A percentile compares a stretch with the other conserved stretches of the same genome.
phyloP scores from a whole-genome alignment of 2,113 vertebrate genomes.

The Mastomys coucha region DNA sequence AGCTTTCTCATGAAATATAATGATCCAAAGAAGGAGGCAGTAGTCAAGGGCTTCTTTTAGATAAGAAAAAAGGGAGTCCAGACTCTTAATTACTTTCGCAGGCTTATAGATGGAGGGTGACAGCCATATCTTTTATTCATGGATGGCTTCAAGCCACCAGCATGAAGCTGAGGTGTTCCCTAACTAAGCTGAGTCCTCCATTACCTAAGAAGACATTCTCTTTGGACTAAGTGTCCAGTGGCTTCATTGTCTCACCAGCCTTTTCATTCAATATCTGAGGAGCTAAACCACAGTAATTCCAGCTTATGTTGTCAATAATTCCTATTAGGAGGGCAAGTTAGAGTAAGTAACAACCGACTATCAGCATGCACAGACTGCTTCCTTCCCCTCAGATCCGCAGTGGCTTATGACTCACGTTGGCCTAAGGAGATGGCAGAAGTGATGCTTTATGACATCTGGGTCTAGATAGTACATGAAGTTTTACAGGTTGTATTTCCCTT shows the following conservation, averaged over 20 bases:
- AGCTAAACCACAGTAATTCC: constrained; percentile 22
- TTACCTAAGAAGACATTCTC: neutral
- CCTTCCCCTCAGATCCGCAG: neutral
- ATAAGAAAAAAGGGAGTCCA: neutral
- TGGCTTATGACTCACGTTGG: neutral
- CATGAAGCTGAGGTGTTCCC: neutral
- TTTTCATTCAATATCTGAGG: neutral
- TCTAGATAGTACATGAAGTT: neutral
- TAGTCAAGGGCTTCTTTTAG: neutral
- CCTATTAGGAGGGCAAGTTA: neutral
- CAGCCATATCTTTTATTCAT: neutral
- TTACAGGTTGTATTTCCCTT: neutral
- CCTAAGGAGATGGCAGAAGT: neutral
- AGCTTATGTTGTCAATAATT: constrained; percentile 30
- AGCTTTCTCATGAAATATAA: neutral
- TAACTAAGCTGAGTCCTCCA: neutral
- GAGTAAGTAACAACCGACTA: neutral
- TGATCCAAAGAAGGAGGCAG: neutral
- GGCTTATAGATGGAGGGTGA: neutral
- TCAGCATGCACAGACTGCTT: neutral
- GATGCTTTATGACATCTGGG: too few relatives aligned
- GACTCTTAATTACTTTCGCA: neutral
- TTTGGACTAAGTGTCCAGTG: neutral
- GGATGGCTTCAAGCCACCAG: neutral
- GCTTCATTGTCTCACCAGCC: neutral